Evolutionary conservation across 1,140 invertebrate species (phyloP).

Genomic region (Stratiolaelaps scimitus): DNA sequence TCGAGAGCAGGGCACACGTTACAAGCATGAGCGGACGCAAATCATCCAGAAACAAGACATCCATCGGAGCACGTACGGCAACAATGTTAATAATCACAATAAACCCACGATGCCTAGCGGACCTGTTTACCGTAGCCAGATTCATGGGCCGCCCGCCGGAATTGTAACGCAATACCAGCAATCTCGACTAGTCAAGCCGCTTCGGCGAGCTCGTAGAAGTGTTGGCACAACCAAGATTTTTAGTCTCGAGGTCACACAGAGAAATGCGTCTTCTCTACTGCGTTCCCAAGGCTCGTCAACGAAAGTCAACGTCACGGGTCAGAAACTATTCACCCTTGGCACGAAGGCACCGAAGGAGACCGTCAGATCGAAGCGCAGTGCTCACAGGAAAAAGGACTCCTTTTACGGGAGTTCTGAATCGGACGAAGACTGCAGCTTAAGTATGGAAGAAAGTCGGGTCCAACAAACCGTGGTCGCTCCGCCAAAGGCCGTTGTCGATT

Average conservation of each 20-base stretch:
- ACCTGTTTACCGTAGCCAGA: neutral
- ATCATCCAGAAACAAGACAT: constrained; percentile 15
- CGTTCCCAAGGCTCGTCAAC: neutral
- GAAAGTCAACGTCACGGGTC: neutral
- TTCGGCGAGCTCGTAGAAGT: neutral
- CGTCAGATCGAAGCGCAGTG: neutral
- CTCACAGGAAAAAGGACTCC: neutral
- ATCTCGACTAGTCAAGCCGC: neutral
- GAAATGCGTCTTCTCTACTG: neutral
- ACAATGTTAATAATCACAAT: too few species aligned
- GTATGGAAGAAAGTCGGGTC: neutral
- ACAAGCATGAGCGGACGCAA: constrained; percentile 4
- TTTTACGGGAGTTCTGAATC: constrained; percentile 7
- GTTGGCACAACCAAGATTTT: neutral
- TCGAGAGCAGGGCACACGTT: neutral
- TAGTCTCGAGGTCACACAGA: neutral
- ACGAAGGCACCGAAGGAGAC: neutral
- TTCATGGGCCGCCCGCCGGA: neutral
- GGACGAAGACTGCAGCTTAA: neutral
- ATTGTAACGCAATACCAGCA: constrained; percentile 19
- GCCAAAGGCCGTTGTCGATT: too few species aligned
- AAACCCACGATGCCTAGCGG: neutral
- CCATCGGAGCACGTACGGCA: neutral
- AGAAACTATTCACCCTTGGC: neutral
- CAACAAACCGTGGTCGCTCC: neutral